These are phyloP conservation scores for Luidia sarsii DNA, from an alignment of 53 echinoderm and acorn worm species.

Conservation along the genomic window DNA sequence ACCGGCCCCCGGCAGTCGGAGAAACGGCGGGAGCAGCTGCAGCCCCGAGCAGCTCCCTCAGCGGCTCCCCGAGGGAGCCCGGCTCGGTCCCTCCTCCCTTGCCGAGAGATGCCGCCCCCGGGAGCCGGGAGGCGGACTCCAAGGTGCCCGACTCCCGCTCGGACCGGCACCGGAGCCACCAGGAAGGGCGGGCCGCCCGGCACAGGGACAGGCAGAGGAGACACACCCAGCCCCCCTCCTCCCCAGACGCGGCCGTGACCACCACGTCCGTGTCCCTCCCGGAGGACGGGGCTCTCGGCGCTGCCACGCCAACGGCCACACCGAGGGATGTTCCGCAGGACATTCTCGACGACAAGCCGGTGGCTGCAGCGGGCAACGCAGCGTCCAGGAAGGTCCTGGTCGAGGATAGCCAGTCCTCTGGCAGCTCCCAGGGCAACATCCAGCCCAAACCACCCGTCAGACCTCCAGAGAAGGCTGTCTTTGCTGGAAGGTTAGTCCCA, in stretches of 20 bases:
- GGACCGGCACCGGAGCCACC: not conserved
- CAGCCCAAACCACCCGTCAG: slow-evolving; percentile 85
- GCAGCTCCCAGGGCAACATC: slow-evolving; percentile 82
- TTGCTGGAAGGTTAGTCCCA: slow-evolving; percentile 79
- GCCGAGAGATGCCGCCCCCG: slow-evolving; percentile 1
- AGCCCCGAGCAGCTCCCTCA: slow-evolving; percentile 39
- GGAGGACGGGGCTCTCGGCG: slow-evolving; percentile 66
- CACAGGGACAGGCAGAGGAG: slow-evolving; percentile 40
- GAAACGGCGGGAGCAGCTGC: slow-evolving; percentile 37
- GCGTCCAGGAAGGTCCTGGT: slow-evolving; percentile 47
- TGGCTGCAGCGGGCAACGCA: slow-evolving; percentile 12
- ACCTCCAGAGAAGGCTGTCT: slow-evolving; percentile 80
- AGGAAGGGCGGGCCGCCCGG: slow-evolving; percentile 3
- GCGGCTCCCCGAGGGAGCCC: not conserved
- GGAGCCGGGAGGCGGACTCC: slow-evolving; percentile 4
- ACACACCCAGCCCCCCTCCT: slow-evolving; percentile 41
- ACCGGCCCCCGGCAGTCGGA: slow-evolving; percentile 30
- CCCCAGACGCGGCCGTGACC: slow-evolving; percentile 68
- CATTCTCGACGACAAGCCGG: slow-evolving; percentile 23
- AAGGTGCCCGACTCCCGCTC: not conserved
- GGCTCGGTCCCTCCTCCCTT: slow-evolving; percentile 6
- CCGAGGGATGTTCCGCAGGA: slow-evolving; percentile 63
- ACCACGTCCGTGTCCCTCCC: slow-evolving; percentile 84
- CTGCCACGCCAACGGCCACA: slow-evolving; percentile 27
- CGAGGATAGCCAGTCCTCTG: slow-evolving; percentile 93